Conservation (phyloP, 2,797 vertebrate genomes). For the Sebastes vulpes region DNA sequence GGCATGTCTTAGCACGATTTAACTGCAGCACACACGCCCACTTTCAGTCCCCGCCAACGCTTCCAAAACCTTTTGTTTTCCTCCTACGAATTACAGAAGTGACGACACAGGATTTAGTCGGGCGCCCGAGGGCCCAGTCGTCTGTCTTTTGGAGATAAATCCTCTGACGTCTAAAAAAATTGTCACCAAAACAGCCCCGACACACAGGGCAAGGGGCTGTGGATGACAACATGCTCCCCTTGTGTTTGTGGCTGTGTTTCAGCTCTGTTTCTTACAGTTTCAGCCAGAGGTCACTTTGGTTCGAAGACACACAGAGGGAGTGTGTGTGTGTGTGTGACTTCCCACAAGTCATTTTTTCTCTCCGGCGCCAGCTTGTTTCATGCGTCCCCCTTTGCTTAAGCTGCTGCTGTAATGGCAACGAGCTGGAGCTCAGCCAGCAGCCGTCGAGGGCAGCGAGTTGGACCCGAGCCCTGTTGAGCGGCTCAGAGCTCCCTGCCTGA, state of each 20-base stretch:
- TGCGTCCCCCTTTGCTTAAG: not conserved
- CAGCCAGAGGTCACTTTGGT: conserved; percentile 18
- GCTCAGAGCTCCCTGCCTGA: not conserved
- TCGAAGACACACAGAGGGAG: not conserved
- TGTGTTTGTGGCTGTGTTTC: not conserved
- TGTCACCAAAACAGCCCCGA: not conserved
- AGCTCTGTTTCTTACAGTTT: not conserved
- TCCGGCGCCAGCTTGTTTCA: conserved; percentile 16
- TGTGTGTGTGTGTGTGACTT: not conserved
- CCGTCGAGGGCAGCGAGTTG: not conserved
- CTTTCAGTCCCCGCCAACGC: not conserved
- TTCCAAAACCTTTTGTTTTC: conserved; percentile 20
- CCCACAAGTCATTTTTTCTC: not conserved
- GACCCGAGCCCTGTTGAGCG: not conserved
- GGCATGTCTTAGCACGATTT: conserved; percentile 38
- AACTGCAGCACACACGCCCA: conserved; percentile 1
- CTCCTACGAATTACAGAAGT: not conserved
- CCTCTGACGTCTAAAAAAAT: conserved; percentile 1
- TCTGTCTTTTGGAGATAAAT: conserved; percentile 32
- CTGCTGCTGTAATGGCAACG: conserved; percentile 6
- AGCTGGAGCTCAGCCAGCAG: conserved; percentile 33
- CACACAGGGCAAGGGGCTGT: not conserved
- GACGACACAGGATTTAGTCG: conserved; percentile 13
- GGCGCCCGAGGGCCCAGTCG: not conserved
- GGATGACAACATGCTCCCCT: not conserved